Conservation (phyloP, 2,797 vertebrate species). For the Fratercula arctica region DNA sequence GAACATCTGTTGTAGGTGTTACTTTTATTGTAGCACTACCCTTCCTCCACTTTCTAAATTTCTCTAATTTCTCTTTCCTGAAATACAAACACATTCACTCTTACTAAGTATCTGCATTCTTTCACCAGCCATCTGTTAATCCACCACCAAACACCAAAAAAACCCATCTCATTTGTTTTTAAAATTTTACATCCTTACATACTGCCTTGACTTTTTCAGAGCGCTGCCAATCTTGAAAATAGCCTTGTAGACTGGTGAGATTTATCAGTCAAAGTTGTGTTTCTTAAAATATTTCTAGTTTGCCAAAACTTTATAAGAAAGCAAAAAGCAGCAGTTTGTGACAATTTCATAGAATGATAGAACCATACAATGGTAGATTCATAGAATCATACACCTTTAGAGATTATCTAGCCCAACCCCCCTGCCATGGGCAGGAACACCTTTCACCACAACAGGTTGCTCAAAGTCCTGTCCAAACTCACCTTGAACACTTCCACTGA, state of each 20-base stretch:
- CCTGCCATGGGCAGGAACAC: too few species aligned
- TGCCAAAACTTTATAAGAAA: neutral
- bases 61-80: neutral
- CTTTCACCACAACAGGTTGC: neutral
- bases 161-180: slow-evolving; percentile 5
- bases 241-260: neutral
- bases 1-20: neutral
- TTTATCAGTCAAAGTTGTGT: neutral
- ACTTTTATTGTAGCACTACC: neutral
- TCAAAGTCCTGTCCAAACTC: neutral
- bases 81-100: neutral
- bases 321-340: neutral
- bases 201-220: slow-evolving; percentile 16
- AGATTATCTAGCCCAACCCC: neutral
- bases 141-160: neutral
- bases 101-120: slow-evolving; percentile 18
- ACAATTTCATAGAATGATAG: neutral
- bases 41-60: neutral
- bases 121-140: slow-evolving; percentile 47
- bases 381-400: neutral
- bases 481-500: neutral
- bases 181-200: slow-evolving; percentile 37
- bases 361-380: neutral
- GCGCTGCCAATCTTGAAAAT: slow-evolving; percentile 16
- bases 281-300: slow-evolving; percentile 14